Conservation (phyloP, 2,113 vertebrate genomes). For the Hippolais icterina region DNA sequence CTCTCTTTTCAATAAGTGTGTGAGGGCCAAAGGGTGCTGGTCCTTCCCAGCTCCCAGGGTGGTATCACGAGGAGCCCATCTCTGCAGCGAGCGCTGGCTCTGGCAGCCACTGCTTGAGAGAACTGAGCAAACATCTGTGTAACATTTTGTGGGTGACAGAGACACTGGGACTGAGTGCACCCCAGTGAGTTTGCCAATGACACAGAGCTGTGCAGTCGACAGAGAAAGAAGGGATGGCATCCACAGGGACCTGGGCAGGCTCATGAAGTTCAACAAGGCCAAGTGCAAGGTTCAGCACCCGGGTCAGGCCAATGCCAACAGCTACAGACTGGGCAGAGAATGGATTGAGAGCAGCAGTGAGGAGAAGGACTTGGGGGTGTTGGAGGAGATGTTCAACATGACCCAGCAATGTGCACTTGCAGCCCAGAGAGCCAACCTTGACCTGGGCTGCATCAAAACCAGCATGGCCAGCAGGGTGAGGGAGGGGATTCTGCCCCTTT, state of each 20-base stretch:
- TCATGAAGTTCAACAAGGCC: background rate
- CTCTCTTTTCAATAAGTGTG: background rate
- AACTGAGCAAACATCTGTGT: fast-evolving
- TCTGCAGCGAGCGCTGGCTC: background rate
- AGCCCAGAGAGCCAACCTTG: background rate
- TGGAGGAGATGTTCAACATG: background rate
- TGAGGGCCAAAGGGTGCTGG: background rate
- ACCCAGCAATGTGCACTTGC: background rate
- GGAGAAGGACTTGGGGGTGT: too few relatives aligned
- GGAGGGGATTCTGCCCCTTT: background rate
- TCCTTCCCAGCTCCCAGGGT: background rate
- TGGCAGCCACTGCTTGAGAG: background rate
- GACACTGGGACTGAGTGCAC: background rate
- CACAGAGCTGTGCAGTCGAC: background rate
- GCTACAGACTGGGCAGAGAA: too few relatives aligned
- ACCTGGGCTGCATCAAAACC: background rate
- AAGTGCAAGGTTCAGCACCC: background rate
- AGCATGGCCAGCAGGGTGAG: background rate
- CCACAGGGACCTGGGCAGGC: background rate
- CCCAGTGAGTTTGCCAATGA: fast-evolving
- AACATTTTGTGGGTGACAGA: background rate
- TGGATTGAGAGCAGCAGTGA: background rate
- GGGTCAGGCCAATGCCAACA: background rate
- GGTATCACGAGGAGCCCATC: fast-evolving
- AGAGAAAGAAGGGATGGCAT: background rate